These are phyloP conservation scores for Orchestia grillus DNA, from an alignment of 1,140 invertebrate genomes.

Conservation along the genomic window DNA sequence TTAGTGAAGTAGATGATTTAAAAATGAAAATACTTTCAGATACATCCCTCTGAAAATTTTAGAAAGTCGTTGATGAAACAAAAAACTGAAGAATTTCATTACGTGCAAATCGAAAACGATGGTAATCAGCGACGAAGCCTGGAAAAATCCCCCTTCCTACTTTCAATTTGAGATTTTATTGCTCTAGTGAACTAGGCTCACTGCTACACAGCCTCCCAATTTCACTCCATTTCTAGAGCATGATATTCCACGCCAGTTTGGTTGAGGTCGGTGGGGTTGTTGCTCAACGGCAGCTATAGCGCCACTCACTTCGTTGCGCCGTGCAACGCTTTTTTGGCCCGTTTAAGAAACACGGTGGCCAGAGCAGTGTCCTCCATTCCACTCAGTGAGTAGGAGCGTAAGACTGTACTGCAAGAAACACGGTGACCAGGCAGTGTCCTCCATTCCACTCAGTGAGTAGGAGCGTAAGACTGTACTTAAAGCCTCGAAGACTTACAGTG, in stretches of 20 bases:
- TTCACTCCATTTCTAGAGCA: not conserved
- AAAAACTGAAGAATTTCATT: too few species aligned
- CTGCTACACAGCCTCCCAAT: not conserved
- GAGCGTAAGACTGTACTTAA: too few species aligned
- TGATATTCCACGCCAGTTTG: not conserved
- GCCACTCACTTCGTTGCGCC: not conserved
- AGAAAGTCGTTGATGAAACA: too few species aligned
- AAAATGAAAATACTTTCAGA: too few species aligned
- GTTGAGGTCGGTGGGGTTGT: not conserved
- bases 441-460: too few species aligned
- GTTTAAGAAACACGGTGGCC: not conserved
- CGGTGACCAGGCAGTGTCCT: too few species aligned
- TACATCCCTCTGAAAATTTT: too few species aligned
- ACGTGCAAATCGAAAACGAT: too few species aligned
- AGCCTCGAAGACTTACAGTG: too few species aligned
- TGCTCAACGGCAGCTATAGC: not conserved
- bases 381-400: too few species aligned
- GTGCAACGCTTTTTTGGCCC: not conserved
- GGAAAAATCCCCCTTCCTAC: not conserved
- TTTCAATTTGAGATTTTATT: not conserved
- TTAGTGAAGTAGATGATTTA: too few species aligned
- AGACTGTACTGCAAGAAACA: too few species aligned
- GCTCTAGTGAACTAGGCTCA: not conserved
- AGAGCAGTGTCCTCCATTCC: not conserved
- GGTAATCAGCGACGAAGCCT: not conserved